Evolutionary conservation across 2,797 vertebrate genomes (phyloP), one percentile per base, ranked within the genome.

Genomic region (Miichthys miiuy): DNA sequence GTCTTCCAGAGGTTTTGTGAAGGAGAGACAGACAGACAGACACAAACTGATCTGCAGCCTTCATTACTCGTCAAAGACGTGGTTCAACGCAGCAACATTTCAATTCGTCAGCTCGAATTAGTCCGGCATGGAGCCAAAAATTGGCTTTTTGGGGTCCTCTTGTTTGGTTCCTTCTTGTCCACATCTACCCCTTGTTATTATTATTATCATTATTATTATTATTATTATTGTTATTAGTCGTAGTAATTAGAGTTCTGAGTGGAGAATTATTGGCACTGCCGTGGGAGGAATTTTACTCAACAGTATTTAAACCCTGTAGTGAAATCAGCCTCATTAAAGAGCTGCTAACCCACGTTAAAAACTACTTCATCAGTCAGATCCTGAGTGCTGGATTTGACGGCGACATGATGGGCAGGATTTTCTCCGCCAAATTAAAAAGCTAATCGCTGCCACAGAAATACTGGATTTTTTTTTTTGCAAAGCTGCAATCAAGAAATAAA

Each of bases 1-100:
- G 84, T 84, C 87, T 88, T 93, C 88, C 87, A 90, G 88, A 91
- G 92, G 90, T 91, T 91, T 81, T 82, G 70, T 89, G 87, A 87
- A 92, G 86, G 89, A 89, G 84, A 88, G 69, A 64, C 64, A 52
- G 27, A 42, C 63, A 70, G 41, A 69, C 60, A 34, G 30, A 25
- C 68, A 76, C 67, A 50, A 63, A 71, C 72, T 46, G 12, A 84
- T 82, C 69, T 63, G 41, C 68, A 75, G 56, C 77, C 72, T 64
- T 57, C 67, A 38, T 73, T 54, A 30, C 63, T 72, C 0, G 63
- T 86, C 67, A 82, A 68, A 85, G 73, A 75, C 47, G 52, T 25
- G 41, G 30, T 71, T 82, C 41, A 68, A 6, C 50, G 17, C 52
- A 30, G 48, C 72, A 23, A 38, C 50, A 75, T 69, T 21, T 60